Evolutionary conservation across 1,140 invertebrate species (phyloP).

Genomic region (Chrysopa pallens): DNA sequence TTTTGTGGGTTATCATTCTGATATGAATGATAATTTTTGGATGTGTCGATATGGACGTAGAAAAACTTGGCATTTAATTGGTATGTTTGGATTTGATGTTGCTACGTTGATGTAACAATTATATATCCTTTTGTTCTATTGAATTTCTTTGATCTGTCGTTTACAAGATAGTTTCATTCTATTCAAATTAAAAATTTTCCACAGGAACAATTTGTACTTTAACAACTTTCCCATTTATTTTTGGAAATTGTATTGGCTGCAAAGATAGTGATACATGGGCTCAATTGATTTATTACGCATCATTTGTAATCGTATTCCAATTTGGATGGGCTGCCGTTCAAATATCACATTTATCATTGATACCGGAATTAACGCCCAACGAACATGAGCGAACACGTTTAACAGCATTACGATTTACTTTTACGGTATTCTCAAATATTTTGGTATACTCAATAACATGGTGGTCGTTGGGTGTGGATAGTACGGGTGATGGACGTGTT

Average conservation of each 20-base stretch:
- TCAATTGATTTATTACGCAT: slow-evolving; percentile 71
- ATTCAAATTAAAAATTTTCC: too few species aligned
- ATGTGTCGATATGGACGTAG: slow-evolving; percentile 60
- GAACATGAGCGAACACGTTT: slow-evolving; percentile 68
- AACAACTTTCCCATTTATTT: slow-evolving; percentile 77
- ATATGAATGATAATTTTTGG: slow-evolving; percentile 45
- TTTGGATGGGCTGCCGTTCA: slow-evolving; percentile 92
- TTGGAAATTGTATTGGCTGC: slow-evolving; percentile 63
- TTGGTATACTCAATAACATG: slow-evolving; percentile 37
- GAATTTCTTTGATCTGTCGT: too few species aligned
- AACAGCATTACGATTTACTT: slow-evolving; percentile 46
- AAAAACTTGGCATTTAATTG: slow-evolving; percentile 85
- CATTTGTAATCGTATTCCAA: slow-evolving; percentile 88
- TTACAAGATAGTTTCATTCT: too few species aligned
- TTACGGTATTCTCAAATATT: slow-evolving; percentile 50
- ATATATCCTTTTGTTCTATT: too few species aligned
- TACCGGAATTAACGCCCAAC: slow-evolving; percentile 51
- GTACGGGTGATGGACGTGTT: slow-evolving; percentile 34
- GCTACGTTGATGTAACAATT: too few species aligned
- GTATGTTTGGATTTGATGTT: too few species aligned
- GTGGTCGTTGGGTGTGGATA: slow-evolving; percentile 29
- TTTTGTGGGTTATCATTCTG: slow-evolving; percentile 75
- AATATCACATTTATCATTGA: slow-evolving; percentile 80
- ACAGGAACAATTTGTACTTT: slow-evolving; percentile 61
- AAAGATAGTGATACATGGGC: slow-evolving; percentile 42